These are phyloP conservation scores for Syrmaticus mikado DNA, from an alignment of 2,113 vertebrate genomes.

Conservation along the genomic window DNA sequence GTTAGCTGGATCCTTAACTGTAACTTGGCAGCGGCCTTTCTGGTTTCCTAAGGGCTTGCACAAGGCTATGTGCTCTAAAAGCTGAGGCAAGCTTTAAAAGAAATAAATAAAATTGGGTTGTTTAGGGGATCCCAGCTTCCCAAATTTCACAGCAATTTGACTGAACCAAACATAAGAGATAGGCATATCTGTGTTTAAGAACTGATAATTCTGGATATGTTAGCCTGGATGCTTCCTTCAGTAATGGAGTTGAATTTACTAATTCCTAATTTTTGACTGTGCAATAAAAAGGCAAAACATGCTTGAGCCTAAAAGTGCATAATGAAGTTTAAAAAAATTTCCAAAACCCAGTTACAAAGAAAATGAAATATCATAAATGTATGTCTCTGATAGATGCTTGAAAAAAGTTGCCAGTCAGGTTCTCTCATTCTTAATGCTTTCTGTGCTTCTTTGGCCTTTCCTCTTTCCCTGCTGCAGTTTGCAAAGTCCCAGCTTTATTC, in stretches of 20 bases:
- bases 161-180: background rate
- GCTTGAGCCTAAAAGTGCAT: background rate
- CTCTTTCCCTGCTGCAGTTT: background rate
- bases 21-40: slow-evolving; percentile 1
- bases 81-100: background rate
- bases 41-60: background rate
- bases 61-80: background rate
- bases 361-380: background rate
- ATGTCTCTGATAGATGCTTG: background rate
- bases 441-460: background rate
- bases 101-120: background rate
- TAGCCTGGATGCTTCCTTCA: background rate
- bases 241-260: background rate
- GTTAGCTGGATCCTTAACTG: background rate
- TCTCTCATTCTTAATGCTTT: background rate
- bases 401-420: background rate
- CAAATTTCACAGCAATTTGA: background rate
- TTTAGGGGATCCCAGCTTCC: background rate
- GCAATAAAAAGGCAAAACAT: background rate
- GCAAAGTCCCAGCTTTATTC: background rate
- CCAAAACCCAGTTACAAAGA: background rate
- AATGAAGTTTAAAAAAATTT: background rate
- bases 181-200: background rate
- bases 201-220: background rate
- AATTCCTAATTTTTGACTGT: background rate